Base-by-base conservation (phyloP, 2,888 invertebrate species). In the Drosophila antonietae region DNA sequence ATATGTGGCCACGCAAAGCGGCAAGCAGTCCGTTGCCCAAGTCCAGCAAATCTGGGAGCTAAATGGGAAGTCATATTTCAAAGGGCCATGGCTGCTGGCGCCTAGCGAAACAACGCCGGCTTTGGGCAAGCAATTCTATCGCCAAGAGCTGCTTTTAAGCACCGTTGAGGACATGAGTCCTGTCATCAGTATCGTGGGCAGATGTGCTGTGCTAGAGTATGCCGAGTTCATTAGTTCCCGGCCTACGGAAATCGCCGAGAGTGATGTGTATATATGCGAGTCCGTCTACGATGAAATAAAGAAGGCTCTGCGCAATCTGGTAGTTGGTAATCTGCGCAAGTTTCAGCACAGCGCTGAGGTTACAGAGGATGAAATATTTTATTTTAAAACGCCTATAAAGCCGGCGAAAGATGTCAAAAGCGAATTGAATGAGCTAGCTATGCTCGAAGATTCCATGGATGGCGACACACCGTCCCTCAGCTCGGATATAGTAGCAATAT, bases 21-120 rank as follows among this genome's bases (percentile, higher is more conserved):
- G 97, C 55, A 96, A 97, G 92, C 98, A 98, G 91, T 95, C 97
- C 87, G 96, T 99, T 73, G 97, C 98, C 14, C 97, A 98, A 92
- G 96, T 99, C 77, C 98, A 99, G 91, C 96, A 96, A 68, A 97
- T 99, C 91, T 99, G 98, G 98, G 97, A 97, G 89, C 97, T 97
- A 92, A 97, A 97, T 90, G 97, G 97, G 57, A 96, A 97, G 91
- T 96, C 97, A 61, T 98, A 96, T 91, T 98, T 99, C 93, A 97
- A 97, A 73, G 99, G 99, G 0, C 98, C 98, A 0, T 98, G 97
- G 96, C 95, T 99, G 80, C 95, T 99, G 62, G 95, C 97, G 56
- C 98, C 99, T 0, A 94, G 95, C 2, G 99, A 99, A 93, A 96
- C 98, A 15, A 95, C 96, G 14, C 96, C 97, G 88, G 94, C 96